phyloP scores from a whole-genome alignment of 2,888 invertebrate genomes.

The Drosophila helvetica region DNA sequence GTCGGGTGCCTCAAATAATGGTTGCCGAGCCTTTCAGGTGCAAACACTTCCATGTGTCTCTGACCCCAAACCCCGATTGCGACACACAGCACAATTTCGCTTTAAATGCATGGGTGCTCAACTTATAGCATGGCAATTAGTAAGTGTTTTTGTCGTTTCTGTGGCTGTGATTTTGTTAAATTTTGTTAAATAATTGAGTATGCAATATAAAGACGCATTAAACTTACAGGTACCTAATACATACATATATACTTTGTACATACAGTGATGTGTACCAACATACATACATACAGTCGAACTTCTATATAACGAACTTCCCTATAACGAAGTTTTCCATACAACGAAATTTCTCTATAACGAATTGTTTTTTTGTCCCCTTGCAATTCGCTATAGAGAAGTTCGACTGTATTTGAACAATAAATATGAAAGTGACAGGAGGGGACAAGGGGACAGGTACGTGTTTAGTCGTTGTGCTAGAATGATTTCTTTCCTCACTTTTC shows the following conservation, averaged over 20 bases:
- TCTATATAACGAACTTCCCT: too few species aligned
- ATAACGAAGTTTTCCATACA: too few species aligned
- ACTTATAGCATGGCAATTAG: slow-evolving; percentile 33
- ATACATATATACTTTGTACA: not conserved
- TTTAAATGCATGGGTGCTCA: slow-evolving; percentile 35
- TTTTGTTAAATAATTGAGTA: slow-evolving; percentile 77
- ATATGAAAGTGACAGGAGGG: slow-evolving; percentile 19
- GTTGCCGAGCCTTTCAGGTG: slow-evolving; percentile 52
- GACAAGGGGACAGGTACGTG: slow-evolving; percentile 22
- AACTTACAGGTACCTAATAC: slow-evolving; percentile 24
- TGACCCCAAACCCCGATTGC: slow-evolving; percentile 21
- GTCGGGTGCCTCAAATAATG: slow-evolving; percentile 56
- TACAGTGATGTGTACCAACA: not conserved
- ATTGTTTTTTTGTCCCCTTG: too few species aligned
- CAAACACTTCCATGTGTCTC: slow-evolving; percentile 59
- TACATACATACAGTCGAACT: too few species aligned
- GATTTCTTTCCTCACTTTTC: slow-evolving; percentile 49
- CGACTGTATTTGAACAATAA: slow-evolving; percentile 22
- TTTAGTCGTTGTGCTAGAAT: slow-evolving; percentile 71
- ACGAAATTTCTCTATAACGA: too few species aligned
- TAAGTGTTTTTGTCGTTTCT: slow-evolving; percentile 29
- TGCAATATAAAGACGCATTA: slow-evolving; percentile 53
- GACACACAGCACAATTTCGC: slow-evolving; percentile 28
- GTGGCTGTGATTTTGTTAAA: slow-evolving; percentile 63
- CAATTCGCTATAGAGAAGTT: too few species aligned